phyloP scores from a whole-genome alignment of 2,113 vertebrate species.

The Ciconia maguari region DNA sequence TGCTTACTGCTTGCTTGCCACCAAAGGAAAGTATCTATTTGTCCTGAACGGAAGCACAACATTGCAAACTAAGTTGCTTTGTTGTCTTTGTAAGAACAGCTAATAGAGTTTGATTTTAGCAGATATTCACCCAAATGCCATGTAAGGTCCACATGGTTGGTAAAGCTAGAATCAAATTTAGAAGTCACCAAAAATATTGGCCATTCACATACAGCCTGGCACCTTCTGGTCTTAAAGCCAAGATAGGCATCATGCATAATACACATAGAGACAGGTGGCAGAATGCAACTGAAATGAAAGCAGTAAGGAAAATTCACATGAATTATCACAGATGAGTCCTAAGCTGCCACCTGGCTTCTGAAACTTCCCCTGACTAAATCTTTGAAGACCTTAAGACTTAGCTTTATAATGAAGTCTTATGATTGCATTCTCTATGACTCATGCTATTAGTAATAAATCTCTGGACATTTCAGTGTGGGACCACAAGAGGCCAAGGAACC shows the following conservation, averaged over 20 bases:
- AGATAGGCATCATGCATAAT: background rate
- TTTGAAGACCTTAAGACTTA: background rate
- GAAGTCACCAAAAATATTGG: background rate
- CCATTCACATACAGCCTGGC: background rate
- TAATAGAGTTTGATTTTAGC: background rate
- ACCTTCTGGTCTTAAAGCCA: background rate
- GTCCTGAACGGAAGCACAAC: background rate
- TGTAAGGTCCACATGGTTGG: background rate
- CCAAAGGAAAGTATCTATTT: background rate
- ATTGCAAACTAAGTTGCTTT: background rate
- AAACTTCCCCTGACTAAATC: background rate
- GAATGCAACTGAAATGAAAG: background rate
- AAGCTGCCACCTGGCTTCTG: background rate
- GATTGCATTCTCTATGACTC: background rate
- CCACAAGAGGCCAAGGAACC: background rate
- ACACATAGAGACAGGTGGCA: fast-evolving
- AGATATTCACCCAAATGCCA: background rate
- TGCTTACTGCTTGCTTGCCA: background rate
- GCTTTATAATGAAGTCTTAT: background rate
- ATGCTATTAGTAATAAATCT: background rate
- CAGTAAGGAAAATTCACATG: background rate
- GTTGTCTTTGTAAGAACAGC: background rate
- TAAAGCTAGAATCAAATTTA: background rate
- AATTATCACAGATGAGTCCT: background rate
- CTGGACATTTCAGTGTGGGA: background rate